Base-by-base conservation (phyloP, 2,797 vertebrate species). In the Scomberomorus guttatus region DNA sequence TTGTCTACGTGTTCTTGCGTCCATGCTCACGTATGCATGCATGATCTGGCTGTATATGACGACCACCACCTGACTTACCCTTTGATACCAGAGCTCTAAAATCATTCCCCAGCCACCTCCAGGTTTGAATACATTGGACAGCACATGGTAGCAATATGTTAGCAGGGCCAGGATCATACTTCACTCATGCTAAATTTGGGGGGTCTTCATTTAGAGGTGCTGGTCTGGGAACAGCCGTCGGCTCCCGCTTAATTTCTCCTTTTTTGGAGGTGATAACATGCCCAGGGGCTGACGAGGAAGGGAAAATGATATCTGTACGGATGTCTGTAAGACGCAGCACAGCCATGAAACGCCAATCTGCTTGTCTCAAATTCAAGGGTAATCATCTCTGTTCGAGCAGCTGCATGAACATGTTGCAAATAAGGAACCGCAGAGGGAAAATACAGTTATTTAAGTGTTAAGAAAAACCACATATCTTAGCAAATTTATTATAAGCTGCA, bases 91-190 rank as follows among this genome's bases (percentile, higher is more conserved):
- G 68, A 83, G 67, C 86, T 82, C 85, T 82, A 56, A 88, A 87
- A 90, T 71, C 14, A 77, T 77, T 87, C 83, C 84, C 88, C 85
- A 82, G 85, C 84, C 83, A 84, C 80, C 84, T 85, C 72, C 70
- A 70, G 86, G 59, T 86, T 83, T 84, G 90, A 91, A 90, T 85
- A 85, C 86, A 90, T 91, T 90, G 82, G 51, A 57, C 76, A 71
- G 91, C 95, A 96, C 94, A 95, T 96, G 95, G 94, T 86, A 94
- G 84, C 92, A 95, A 95, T 95, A 95, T 89, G 82, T 72, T 64
- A 59, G 67, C 69, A 11, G 55, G 63, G 29, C 66, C 25, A n/a
- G 80, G 90, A 88, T 91, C 90, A 93, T 80, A 89, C 90, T 90
- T 91, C 92, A 93, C 69, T 92, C 90, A 75, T 80, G 86, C 78